Percentiles rank a stretch among this genome's conserved stretches.
phyloP scores from a whole-genome alignment of 2,888 invertebrate species.

The Epirrita christyi region DNA sequence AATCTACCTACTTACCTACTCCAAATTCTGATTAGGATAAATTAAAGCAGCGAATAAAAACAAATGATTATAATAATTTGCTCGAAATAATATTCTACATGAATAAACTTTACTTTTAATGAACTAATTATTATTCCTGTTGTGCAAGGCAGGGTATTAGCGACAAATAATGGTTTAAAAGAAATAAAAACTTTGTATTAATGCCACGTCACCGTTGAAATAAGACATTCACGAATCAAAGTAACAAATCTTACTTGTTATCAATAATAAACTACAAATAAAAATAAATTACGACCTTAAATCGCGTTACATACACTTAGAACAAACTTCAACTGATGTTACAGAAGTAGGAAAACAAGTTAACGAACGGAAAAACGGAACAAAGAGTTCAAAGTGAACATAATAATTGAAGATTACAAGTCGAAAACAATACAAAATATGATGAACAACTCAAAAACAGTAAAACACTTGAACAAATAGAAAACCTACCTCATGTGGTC shows the following conservation, averaged over 20 bases:
- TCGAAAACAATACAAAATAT: constrained; percentile 40
- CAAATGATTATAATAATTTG: constrained; percentile 3
- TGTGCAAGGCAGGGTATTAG: constrained; percentile 11
- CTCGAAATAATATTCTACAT: constrained; percentile 18
- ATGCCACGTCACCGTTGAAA: constrained; percentile 7
- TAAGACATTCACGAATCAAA: constrained; percentile 19
- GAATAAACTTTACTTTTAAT: constrained; percentile 22
- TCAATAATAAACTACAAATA: constrained; percentile 22
- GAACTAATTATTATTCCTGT: constrained; percentile 27
- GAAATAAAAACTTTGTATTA: constrained; percentile 13
- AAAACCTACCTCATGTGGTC: constrained; percentile 81
- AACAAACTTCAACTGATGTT: constrained; percentile 21
- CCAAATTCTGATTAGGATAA: neutral
- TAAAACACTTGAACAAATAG: constrained; percentile 67
- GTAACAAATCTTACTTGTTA: constrained; percentile 23
- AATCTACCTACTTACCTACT: constrained; percentile 6
- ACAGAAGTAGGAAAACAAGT: constrained; percentile 25
- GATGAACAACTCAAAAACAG: constrained; percentile 54
- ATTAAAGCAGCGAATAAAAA: neutral
- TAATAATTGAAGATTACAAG: constrained; percentile 33
- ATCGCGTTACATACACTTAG: constrained; percentile 21
- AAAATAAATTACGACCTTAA: constrained; percentile 22
- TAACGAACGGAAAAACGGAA: constrained; percentile 30
- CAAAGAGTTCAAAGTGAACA: constrained; percentile 24
- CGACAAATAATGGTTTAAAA: constrained; percentile 20